Evolutionary conservation across 1,140 invertebrate species (phyloP).

Genomic region (Bombyx mandarina): DNA sequence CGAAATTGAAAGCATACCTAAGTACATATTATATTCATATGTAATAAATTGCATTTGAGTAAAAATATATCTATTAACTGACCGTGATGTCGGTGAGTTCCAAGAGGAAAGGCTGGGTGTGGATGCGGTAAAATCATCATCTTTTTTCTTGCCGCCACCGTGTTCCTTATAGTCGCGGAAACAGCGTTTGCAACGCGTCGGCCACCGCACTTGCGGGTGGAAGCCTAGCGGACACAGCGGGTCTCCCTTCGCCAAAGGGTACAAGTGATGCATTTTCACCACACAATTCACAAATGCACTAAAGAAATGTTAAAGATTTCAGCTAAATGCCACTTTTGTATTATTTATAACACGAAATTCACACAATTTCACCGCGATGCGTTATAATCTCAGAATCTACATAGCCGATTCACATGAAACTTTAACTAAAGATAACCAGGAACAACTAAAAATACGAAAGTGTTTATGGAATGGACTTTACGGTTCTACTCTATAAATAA

Average conservation of each 20-base stretch:
- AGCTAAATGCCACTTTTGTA: constrained; percentile 43
- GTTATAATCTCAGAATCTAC: too few relatives aligned
- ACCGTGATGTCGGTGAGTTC: constrained; percentile 76
- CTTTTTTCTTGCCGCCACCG: constrained; percentile 78
- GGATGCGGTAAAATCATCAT: constrained; percentile 81
- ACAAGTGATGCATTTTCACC: constrained; percentile 82
- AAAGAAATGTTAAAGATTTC: constrained; percentile 49
- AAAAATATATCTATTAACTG: constrained; percentile 15
- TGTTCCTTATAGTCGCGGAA: constrained; percentile 95
- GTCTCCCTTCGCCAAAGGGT: constrained; percentile 86
- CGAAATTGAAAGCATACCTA: too few relatives aligned
- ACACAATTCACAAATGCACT: constrained; percentile 48
- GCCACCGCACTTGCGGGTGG: constrained; percentile 93
- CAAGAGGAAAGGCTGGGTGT: constrained; percentile 80
- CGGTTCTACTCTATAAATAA: constrained; percentile 53
- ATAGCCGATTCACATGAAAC: too few relatives aligned
- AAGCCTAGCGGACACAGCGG: constrained; percentile 93
- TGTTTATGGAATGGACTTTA: constrained; percentile 64
- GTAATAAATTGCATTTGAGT: too few relatives aligned
- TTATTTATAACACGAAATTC: constrained; percentile 20
- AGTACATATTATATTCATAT: too few relatives aligned
- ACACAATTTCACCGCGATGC: constrained; percentile 2
- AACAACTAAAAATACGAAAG: constrained; percentile 28
- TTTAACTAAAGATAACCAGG: not conserved
- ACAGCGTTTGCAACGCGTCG: constrained; percentile 92